Evolutionary conservation across 2,888 invertebrate genomes (phyloP).

Genomic region (Hydriomena furcata): DNA sequence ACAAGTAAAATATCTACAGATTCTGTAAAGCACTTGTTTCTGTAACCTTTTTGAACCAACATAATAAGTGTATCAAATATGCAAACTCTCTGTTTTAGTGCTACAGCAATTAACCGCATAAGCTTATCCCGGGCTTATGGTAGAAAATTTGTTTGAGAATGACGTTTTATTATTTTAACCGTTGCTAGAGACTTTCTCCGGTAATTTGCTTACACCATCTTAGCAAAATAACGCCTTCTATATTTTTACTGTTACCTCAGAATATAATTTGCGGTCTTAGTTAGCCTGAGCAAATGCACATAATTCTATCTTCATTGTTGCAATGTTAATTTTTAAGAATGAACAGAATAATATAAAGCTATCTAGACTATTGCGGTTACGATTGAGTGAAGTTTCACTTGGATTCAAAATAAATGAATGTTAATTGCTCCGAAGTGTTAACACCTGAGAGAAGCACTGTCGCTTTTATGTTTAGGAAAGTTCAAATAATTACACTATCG

Average conservation of each 20-base stretch:
- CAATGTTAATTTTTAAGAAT: conserved; percentile 9
- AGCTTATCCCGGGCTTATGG: conserved; percentile 1
- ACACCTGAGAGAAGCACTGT: conserved; percentile 30
- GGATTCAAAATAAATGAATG: conserved; percentile 17
- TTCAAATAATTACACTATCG: conserved; percentile 13
- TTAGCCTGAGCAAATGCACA: too few species aligned
- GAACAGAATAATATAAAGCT: background rate
- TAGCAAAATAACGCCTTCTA: conserved; percentile 12
- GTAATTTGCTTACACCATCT: conserved; percentile 28
- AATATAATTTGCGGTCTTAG: conserved; percentile 18
- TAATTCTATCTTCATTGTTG: too few species aligned
- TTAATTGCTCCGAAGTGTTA: conserved; percentile 31
- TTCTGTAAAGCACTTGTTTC: too few species aligned
- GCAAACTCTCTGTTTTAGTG: conserved; percentile 10
- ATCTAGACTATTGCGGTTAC: background rate
- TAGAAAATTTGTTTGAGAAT: conserved; percentile 10
- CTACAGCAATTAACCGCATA: conserved; percentile 14
- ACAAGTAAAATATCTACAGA: too few species aligned
- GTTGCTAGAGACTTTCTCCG: conserved; percentile 22
- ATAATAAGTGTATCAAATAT: background rate
- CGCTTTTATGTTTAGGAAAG: conserved; percentile 39
- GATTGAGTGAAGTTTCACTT: conserved; percentile 21
- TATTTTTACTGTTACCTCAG: conserved; percentile 23
- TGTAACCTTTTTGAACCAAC: too few species aligned
- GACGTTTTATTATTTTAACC: conserved; percentile 23